These are phyloP conservation scores for Tadarida brasiliensis DNA, from an alignment of 2,797 vertebrate genomes.

Conservation along the genomic window DNA sequence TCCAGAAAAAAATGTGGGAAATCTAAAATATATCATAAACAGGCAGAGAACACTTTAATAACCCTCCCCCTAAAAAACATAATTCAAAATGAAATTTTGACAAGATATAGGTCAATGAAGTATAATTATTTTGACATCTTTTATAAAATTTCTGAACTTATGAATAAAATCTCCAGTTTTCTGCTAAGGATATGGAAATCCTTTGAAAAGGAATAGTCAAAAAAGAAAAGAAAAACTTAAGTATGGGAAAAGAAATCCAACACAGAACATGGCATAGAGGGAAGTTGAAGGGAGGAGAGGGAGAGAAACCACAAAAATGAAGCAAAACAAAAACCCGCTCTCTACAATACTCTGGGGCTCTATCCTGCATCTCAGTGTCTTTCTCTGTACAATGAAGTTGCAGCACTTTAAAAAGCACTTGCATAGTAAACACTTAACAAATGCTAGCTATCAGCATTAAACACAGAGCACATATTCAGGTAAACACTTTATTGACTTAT, in stretches of 20 bases:
- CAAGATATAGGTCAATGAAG: background rate
- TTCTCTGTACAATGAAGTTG: background rate
- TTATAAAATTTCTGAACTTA: constrained; percentile 49
- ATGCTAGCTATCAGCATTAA: background rate
- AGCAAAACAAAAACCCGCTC: constrained; percentile 2
- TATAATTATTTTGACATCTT: constrained; percentile 31
- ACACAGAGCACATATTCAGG: background rate
- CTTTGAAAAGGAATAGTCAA: background rate
- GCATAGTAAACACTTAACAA: background rate
- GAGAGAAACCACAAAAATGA: background rate
- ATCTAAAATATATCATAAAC: constrained; percentile 59
- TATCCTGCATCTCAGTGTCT: background rate
- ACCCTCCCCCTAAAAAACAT: background rate
- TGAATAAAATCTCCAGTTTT: constrained; percentile 43
- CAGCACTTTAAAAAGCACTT: background rate
- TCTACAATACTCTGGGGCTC: background rate
- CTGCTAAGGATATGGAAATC: background rate
- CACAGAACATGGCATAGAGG: background rate
- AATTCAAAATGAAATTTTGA: constrained; percentile 58
- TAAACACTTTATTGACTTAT: background rate
- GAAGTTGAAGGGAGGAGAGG: background rate
- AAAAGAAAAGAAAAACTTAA: background rate
- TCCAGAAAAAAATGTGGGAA: background rate
- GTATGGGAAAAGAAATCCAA: background rate
- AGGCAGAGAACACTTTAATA: constrained; percentile 59